Percentiles rank a stretch among this genome's conserved stretches.
Conservation (phyloP, 2,113 vertebrate genomes). For the Mesembrinibis cayennensis region DNA sequence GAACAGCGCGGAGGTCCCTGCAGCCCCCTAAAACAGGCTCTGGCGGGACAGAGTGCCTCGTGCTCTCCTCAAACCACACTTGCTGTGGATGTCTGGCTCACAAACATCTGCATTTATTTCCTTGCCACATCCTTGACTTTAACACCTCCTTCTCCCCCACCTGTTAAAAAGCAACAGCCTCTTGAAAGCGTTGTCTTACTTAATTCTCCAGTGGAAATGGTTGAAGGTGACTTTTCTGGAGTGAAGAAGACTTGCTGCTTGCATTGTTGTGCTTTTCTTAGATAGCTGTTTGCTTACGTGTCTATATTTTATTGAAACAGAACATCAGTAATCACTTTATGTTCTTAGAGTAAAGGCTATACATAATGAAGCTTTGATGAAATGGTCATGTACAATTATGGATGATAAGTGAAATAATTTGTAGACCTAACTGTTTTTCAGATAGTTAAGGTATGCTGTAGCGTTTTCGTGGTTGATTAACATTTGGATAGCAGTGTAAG, state of each 20-base stretch:
- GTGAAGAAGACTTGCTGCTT: not conserved
- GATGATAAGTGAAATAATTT: not conserved
- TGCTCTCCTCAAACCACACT: not conserved
- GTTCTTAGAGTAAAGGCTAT: not conserved
- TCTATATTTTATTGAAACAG: not conserved
- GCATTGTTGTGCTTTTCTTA: not conserved
- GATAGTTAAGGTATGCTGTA: not conserved
- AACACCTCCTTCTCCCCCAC: not conserved
- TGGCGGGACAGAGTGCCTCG: not conserved
- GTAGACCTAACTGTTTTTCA: not conserved
- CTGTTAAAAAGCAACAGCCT: not conserved
- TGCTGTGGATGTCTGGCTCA: not conserved
- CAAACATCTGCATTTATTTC: not conserved
- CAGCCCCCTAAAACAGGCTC: not conserved
- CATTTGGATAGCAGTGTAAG: not conserved
- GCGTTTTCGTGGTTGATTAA: not conserved
- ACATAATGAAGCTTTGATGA: not conserved
- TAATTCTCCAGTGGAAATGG: not conserved
- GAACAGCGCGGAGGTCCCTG: not conserved
- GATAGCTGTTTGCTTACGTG: not conserved
- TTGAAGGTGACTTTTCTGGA: slow-evolving; percentile 16
- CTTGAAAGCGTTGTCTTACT: not conserved
- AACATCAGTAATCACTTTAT: not conserved
- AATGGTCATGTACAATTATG: not conserved
- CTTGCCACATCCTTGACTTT: not conserved